A percentile compares a stretch with the other conserved stretches of the same genome.
These are phyloP conservation scores for Xiphorhynchus erythropygius DNA, from an alignment of 2,797 vertebrate species.

Conservation along the genomic window DNA sequence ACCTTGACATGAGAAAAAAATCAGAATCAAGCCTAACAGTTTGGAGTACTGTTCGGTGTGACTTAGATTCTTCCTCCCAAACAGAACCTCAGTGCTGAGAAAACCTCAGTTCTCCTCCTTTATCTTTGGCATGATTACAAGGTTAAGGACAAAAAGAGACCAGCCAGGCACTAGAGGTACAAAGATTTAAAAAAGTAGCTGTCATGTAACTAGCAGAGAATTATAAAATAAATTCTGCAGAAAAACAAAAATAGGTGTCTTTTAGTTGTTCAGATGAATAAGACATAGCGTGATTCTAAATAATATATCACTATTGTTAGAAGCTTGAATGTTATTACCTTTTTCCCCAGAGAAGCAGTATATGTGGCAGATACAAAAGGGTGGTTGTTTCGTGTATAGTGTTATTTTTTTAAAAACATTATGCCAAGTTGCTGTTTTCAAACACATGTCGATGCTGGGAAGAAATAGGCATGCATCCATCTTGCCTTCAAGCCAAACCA, in stretches of 20 bases:
- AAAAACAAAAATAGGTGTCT: background rate
- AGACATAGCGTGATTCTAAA: background rate
- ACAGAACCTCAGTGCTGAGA: background rate
- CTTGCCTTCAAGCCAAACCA: slow-evolving; percentile 40
- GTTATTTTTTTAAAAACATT: background rate
- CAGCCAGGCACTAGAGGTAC: background rate
- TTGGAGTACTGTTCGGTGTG: background rate
- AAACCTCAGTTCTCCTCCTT: background rate
- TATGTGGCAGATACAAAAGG: background rate
- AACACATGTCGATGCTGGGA: slow-evolving; percentile 24
- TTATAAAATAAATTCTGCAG: background rate
- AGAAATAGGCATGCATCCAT: slow-evolving; percentile 48
- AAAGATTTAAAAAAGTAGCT: background rate
- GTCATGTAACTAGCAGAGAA: background rate
- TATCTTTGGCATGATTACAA: background rate
- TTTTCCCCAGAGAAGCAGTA: background rate
- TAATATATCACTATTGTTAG: background rate
- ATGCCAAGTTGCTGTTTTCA: slow-evolving; percentile 56
- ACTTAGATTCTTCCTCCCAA: background rate
- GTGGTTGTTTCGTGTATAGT: background rate
- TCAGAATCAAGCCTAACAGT: fast-evolving
- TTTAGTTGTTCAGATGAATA: background rate
- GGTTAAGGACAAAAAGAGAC: background rate
- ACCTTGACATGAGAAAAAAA: background rate
- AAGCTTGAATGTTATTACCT: background rate